Base-by-base conservation (phyloP, 2,113 vertebrate species). In the Microtus oregoni region DNA sequence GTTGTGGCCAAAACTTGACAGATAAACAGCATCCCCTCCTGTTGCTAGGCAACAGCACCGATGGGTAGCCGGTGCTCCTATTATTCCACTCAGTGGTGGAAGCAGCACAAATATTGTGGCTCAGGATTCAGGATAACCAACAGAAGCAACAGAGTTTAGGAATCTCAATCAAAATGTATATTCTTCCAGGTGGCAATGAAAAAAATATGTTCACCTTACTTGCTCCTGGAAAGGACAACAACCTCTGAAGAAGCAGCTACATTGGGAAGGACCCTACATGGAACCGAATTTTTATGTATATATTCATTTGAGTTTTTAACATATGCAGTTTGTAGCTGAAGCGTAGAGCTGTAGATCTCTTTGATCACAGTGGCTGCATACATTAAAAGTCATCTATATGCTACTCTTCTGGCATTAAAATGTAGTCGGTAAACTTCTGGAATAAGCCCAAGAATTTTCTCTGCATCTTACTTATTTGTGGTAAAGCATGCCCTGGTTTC, bases 21-120 rank as follows among this genome's bases (percentile, higher is more conserved):
- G 75, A 52, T n/a, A 65, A 87, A 30, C 38, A 87, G 89, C 75
- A 77, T 70, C 47, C 75, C 72, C 58, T 95, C 81, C 61, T 94
- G 95, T 98, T 98, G 96, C 96, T 78, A 95, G 81, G 97, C 85
- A 97, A 97, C 95, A 35, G 50, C n/a, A 67, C 52, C 86, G 58
- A 55, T 83, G 93, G 72, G 70, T 61, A 94, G 93, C 81, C 76
- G 6, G 26, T 3, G 20, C 67, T 93, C 50, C 91, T 89, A 17
- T 73, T 75, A 85, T 73, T 82, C 44, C 28, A 90, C 90, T 88
- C 87, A 65, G 87, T 47, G 41, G 78, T 68, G 28, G 41, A 19
- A 50, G 44, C 63, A 78, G 30, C 61, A 67, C 28, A 68, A 65
- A 88, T 15, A 63, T 44, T 55, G 61, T 73, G 20, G 22, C 61